Conservation (phyloP, 2,113 vertebrate species). For the Dicerorhinus sumatrensis region DNA sequence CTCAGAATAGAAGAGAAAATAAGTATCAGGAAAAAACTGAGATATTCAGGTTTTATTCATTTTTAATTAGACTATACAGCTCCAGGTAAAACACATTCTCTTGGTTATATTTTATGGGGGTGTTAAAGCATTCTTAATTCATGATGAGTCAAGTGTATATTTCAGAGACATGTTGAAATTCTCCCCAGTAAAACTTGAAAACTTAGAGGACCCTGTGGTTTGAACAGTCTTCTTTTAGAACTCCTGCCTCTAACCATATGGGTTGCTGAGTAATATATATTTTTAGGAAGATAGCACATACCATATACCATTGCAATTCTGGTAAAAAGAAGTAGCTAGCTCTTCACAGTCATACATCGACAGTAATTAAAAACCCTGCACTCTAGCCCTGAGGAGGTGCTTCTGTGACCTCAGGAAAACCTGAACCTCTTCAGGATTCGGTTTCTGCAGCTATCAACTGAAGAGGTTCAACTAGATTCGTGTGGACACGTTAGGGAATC, state of each 20-base stretch:
- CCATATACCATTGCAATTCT: background rate
- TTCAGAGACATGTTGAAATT: slow-evolving; percentile 59
- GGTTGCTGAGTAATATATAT: slow-evolving; percentile 66
- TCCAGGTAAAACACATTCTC: slow-evolving; percentile 66
- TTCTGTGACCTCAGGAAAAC: background rate
- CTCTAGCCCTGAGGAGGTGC: background rate
- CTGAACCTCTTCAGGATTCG: background rate
- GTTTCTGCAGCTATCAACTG: background rate
- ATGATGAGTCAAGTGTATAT: slow-evolving; percentile 65
- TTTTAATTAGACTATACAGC: slow-evolving; percentile 67
- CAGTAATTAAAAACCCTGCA: background rate
- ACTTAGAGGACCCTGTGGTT: slow-evolving; percentile 59
- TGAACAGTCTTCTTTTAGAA: slow-evolving; percentile 70
- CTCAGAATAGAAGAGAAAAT: slow-evolving; percentile 22
- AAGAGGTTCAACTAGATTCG: background rate
- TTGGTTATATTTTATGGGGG: slow-evolving; percentile 46
- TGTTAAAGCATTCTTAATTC: slow-evolving; percentile 57
- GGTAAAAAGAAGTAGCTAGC: slow-evolving; percentile 8
- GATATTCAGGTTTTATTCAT: slow-evolving; percentile 56
- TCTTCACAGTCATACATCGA: background rate
- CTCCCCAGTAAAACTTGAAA: slow-evolving; percentile 43
- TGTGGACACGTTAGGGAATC: background rate
- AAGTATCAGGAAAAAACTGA: slow-evolving; percentile 12
- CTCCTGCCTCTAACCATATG: slow-evolving; percentile 64
- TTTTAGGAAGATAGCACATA: slow-evolving; percentile 55